These are phyloP conservation scores for Sipunculus nudus DNA, from an alignment of 2,888 invertebrate species.

Conservation along the genomic window DNA sequence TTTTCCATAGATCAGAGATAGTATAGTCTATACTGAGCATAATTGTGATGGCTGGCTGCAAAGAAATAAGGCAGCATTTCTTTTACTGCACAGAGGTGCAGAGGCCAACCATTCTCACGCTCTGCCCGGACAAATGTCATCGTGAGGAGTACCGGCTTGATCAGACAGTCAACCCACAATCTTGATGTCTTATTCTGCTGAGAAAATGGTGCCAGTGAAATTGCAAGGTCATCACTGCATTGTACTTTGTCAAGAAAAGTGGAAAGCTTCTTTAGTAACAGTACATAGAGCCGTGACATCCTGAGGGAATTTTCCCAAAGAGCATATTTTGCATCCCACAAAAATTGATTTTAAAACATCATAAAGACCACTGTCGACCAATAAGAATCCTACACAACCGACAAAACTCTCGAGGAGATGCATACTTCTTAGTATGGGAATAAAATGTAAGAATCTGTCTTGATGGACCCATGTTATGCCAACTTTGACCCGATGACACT, in stretches of 20 bases:
- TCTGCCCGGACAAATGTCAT: conserved; percentile 37
- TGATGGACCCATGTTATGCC: conserved; percentile 35
- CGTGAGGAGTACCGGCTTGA: conserved; percentile 37
- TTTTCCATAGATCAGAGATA: conserved; percentile 38
- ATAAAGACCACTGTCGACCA: conserved; percentile 37
- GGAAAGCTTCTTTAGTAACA: conserved; percentile 25
- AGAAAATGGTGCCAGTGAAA: background rate
- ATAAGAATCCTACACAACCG: conserved; percentile 34
- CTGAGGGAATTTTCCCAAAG: too few species aligned
- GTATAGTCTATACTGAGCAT: conserved; percentile 39
- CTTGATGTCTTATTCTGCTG: conserved; percentile 6
- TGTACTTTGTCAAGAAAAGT: background rate
- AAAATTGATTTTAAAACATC: conserved; percentile 30
- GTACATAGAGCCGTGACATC: conserved; percentile 30
- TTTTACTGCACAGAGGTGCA: conserved; percentile 32
- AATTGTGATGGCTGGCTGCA: conserved; percentile 40
- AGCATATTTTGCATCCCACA: too few species aligned
- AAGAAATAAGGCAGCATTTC: conserved; percentile 43
- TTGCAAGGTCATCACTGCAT: too few species aligned
- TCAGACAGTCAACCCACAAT: conserved; percentile 34
- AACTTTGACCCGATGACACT: conserved; percentile 34
- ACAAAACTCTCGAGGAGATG: conserved; percentile 42
- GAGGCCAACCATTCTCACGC: conserved; percentile 37
- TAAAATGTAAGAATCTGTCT: conserved; percentile 22
- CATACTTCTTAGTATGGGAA: conserved; percentile 39